Evolutionary conservation across 2,888 invertebrate genomes (phyloP).

Genomic region (Frankliniella fusca): DNA sequence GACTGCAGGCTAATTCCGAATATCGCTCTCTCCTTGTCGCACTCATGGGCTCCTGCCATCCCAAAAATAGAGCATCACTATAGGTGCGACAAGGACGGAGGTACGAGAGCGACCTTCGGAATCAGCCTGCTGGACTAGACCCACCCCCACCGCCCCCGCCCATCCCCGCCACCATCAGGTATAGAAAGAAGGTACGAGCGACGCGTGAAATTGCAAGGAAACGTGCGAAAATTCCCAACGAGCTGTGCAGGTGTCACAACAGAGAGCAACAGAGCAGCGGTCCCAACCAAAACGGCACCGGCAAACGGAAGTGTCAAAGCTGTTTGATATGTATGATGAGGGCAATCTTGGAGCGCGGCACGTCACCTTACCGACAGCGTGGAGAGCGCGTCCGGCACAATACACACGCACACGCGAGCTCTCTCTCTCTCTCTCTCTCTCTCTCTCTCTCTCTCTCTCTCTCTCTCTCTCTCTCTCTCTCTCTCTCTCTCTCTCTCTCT

Average conservation of each 20-base stretch:
- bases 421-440: too few species aligned
- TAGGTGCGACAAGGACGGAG: too few species aligned
- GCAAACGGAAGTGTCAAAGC: constrained; percentile 20
- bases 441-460: too few species aligned
- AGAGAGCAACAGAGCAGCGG: background rate
- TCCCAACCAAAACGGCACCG: too few species aligned
- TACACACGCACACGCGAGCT: too few species aligned
- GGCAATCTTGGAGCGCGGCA: background rate
- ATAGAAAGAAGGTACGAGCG: background rate
- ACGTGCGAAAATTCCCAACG: constrained; percentile 22
- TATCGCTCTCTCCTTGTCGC: too few species aligned
- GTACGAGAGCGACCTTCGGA: too few species aligned
- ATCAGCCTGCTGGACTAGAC: too few species aligned
- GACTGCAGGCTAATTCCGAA: too few species aligned
- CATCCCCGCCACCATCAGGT: background rate
- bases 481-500: background rate
- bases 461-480: background rate
- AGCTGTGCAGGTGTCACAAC: constrained; percentile 17
- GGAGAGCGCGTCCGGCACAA: too few species aligned
- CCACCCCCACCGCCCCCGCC: background rate
- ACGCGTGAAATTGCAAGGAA: constrained; percentile 12
- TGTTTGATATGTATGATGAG: constrained; percentile 5
- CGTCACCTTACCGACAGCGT: background rate
- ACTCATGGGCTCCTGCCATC: too few species aligned
- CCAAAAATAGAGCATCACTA: too few species aligned